phyloP scores from a whole-genome alignment of 2,113 vertebrate genomes.

The Arothron firmamentum region DNA sequence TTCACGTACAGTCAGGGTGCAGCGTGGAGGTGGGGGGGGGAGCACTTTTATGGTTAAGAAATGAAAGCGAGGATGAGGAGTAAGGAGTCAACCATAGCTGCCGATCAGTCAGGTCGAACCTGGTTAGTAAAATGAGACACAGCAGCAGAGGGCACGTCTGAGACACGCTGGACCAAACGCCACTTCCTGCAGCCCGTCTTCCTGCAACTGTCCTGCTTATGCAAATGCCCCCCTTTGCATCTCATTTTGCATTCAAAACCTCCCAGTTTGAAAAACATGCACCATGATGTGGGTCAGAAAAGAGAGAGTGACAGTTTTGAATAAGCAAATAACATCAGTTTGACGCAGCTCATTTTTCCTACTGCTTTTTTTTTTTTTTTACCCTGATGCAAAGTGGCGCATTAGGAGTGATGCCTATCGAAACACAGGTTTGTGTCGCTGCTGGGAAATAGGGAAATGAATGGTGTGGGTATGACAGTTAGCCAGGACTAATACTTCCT shows the following conservation, averaged over 20 bases:
- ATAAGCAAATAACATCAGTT: constrained; percentile 71
- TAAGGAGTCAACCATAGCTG: background rate
- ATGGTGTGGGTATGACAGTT: constrained; percentile 62
- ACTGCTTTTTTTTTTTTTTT: constrained; percentile 35
- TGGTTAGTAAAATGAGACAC: too few relatives aligned
- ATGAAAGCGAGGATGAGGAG: constrained; percentile 36
- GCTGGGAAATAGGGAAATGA: constrained; percentile 69
- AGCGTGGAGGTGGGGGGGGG: constrained; percentile 23
- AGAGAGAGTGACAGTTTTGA: constrained; percentile 68
- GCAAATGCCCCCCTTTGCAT: constrained; percentile 78
- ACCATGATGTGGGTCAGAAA: constrained; percentile 13
- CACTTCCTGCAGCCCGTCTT: background rate
- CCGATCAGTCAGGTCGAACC: too few relatives aligned
- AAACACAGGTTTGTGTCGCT: constrained; percentile 21
- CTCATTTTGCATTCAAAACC: constrained; percentile 72
- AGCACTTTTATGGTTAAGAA: constrained; percentile 35
- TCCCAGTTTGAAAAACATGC: constrained; percentile 41
- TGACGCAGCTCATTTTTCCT: constrained; percentile 48
- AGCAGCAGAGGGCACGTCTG: too few relatives aligned
- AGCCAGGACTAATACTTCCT: constrained; percentile 57
- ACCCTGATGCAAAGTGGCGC: constrained; percentile 67
- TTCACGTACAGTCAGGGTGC: constrained; percentile 47
- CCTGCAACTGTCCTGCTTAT: constrained; percentile 50
- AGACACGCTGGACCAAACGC: too few relatives aligned
- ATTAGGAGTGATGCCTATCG: constrained; percentile 60